Base-by-base conservation (phyloP, 2,888 invertebrate genomes). In the Xestoiulus laeticollis region DNA sequence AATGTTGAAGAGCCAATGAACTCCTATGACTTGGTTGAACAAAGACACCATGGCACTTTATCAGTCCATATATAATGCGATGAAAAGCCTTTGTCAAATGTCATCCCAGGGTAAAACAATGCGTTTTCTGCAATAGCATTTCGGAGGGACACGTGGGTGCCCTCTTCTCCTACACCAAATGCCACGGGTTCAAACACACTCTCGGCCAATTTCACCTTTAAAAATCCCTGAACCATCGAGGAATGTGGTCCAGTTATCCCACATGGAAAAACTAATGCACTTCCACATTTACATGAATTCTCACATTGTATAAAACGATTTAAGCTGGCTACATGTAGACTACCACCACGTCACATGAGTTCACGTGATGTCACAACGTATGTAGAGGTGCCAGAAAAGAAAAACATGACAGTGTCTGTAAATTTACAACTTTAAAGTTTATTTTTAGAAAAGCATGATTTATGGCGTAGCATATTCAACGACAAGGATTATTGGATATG, bases 11-110 rank as follows among this genome's bases (percentile, higher is more conserved):
- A 53, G 53, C 53, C 53, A 53, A 53, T 53, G 53, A 53, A 53
- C 53, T 53, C 53, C 38, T 38, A 5, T 53, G 19, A 5, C 19
- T 19, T 53, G 19, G 53, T 1, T 48, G 16, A 53, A 53, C 53
- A 53, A 53, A 53, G 53, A 53, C 48, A 19, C 53, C 53, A n/a
- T n/a, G 53, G 53, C n/a, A n/a, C 53, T 53, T 53, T 53, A 53
- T 53, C 53, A 53, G 53, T 53, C 53, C 53, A 53, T 53, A 53
- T 53, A 53, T 53, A 53, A 53, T 53, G 53, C 53, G 53, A 53
- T n/a, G 53, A 53, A 53, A 53, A 53, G 53, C 53, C 48, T 53
- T 53, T 53, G 53, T 53, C 53, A 53, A 53, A 53, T 53, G 53
- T 53, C 53, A 53, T n/a, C 53, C 53, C 16, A n/a, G 53, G n/a